Percentiles rank a stretch among this genome's conserved stretches.
phyloP scores from a whole-genome alignment of 2,113 vertebrate species.

The Centropus unirufus region DNA sequence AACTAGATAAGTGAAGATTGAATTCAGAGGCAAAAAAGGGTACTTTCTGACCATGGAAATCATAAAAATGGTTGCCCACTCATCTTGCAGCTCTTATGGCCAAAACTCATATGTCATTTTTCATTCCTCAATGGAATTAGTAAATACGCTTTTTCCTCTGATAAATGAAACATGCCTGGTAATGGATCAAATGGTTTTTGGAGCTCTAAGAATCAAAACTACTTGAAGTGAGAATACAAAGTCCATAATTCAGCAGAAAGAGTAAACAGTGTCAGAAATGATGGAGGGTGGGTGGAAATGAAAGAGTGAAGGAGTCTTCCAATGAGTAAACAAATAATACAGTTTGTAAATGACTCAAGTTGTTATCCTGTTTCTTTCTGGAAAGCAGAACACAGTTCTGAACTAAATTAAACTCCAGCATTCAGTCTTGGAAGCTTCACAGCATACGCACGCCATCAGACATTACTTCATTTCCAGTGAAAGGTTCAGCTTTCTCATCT shows the following conservation, averaged over 20 bases:
- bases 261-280: neutral
- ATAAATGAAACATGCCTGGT: neutral
- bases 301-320: neutral
- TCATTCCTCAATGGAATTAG: neutral
- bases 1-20: neutral
- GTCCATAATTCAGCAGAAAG: neutral
- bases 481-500: slow-evolving; percentile 30
- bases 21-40: neutral
- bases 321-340: neutral
- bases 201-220: neutral
- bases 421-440: slow-evolving; percentile 2
- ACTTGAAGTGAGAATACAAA: neutral
- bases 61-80: neutral
- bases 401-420: accelerated
- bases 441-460: slow-evolving; percentile 7
- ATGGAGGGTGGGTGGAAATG: neutral
- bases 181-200: neutral
- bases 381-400: neutral
- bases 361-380: neutral
- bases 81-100: neutral
- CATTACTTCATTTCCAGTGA: slow-evolving; percentile 48
- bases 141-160: neutral
- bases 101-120: neutral
- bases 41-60: neutral
- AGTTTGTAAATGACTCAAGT: neutral